Evolutionary conservation across 2,797 vertebrate species (phyloP), one percentile per base, ranked within the genome.

Genomic region (Streptopelia turtur): DNA sequence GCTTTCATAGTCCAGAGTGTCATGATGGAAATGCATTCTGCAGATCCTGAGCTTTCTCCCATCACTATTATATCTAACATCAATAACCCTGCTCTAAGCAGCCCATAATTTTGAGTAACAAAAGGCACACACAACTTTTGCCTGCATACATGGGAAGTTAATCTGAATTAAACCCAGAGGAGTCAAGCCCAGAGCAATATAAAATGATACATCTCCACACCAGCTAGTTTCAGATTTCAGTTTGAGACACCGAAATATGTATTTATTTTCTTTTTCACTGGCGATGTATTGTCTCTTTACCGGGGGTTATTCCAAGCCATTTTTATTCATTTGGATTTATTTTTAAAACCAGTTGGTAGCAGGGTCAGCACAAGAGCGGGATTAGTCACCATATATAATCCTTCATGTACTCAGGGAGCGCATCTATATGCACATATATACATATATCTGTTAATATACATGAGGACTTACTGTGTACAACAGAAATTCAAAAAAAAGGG

Each of bases 311-410:
- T 90, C 57, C 84, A 84, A 80, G 60, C 27, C 16, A 18, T 35
- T 94, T 94, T 61, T 70, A 33, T 56, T 89, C 4, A 25, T 94
- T 72, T 81, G 33, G 43, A 45, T 92, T 87, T 83, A 37, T 87
- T 87, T 95, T 94, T 84, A 70, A 87, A 71, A 76, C 13, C 65
- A 35, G 16, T 50, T 82, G 22, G 49, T 78, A 65, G 41, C 49
- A 86, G 76, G 53, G 53, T 78, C 41, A 81, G 66, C 20, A 37
- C 0, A 1, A 72, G 55, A 85, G 37, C 28, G 53, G 35, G 56
- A 35, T 76, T 79, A 80, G 27, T 87, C 80, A 71, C 55, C 28
- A 9, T 30, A 25, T 63, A 64, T 89, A 89, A 84, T 64, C 43
- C 43, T 86, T 66, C 33, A 22, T 45, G 23, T 66, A 78, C 28